These are phyloP conservation scores for Vipera latastei DNA, from an alignment of 2,797 vertebrate genomes.

Conservation along the genomic window DNA sequence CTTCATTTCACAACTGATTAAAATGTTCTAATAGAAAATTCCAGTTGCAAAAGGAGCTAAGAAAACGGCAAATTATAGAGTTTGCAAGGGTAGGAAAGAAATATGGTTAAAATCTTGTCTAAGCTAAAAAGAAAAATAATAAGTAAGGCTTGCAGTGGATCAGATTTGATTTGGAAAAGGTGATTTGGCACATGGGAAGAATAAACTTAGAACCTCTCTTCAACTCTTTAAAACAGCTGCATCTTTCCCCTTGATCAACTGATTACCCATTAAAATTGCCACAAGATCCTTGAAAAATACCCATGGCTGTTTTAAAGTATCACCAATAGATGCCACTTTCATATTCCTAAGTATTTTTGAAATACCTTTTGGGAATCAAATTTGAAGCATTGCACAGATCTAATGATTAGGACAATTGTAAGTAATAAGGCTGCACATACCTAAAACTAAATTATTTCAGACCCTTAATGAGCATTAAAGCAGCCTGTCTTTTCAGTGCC, in stretches of 20 bases:
- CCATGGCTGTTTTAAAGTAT: not conserved
- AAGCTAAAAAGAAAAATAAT: slow-evolving; percentile 31
- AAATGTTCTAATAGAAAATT: slow-evolving; percentile 16
- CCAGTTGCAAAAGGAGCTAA: not conserved
- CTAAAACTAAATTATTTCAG: not conserved
- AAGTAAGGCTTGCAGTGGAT: too few relatives aligned
- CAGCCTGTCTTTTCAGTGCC: not conserved
- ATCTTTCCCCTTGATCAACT: not conserved
- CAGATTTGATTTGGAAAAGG: too few relatives aligned
- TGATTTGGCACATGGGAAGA: not conserved
- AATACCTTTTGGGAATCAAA: not conserved
- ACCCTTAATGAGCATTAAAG: not conserved
- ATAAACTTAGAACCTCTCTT: not conserved
- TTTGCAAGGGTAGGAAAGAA: slow-evolving; percentile 32
- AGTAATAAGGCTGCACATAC: not conserved
- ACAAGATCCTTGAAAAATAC: not conserved
- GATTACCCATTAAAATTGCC: not conserved
- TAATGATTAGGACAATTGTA: slow-evolving; percentile 31
- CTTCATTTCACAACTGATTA: slow-evolving; percentile 29
- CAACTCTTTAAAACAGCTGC: not conserved
- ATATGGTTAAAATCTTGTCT: slow-evolving; percentile 23
- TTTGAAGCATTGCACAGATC: not conserved
- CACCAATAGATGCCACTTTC: not conserved
- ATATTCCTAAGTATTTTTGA: not conserved
- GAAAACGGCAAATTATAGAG: slow-evolving; percentile 20